Percentiles rank a stretch among this genome's conserved stretches.
Evolutionary conservation across 2,888 invertebrate genomes (phyloP).

Genomic region (Drosophila yooni): DNA sequence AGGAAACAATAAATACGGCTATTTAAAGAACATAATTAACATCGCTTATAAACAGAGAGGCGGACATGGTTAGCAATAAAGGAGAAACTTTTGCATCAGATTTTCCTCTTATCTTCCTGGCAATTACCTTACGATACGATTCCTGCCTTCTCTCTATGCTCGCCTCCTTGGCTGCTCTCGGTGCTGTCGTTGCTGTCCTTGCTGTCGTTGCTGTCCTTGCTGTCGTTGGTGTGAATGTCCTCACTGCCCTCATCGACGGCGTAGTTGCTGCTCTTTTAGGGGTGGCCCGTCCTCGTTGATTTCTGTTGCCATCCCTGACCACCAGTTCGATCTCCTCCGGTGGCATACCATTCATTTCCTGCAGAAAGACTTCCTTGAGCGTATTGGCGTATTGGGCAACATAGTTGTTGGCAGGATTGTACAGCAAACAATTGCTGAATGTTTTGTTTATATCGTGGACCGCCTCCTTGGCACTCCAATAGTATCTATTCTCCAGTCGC

Average conservation of each 20-base stretch:
- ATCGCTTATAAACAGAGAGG: neutral
- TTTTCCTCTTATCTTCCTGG: conserved; percentile 89
- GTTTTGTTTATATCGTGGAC: conserved; percentile 98
- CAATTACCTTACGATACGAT: conserved; percentile 95
- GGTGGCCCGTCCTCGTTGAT: conserved; percentile 84
- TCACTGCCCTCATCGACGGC: neutral
- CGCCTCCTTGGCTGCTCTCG: conserved; percentile 88
- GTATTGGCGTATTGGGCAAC: conserved; percentile 98
- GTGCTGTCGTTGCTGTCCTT: conserved; percentile 34
- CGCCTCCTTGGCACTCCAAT: conserved; percentile 97
- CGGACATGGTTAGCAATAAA: neutral
- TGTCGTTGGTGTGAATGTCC: conserved; percentile 41
- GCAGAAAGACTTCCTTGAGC: conserved; percentile 95
- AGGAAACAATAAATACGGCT: neutral
- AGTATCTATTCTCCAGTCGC: conserved; percentile 97
- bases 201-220: no score
- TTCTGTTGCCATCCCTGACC: conserved; percentile 88
- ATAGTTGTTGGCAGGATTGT: conserved; percentile 99
- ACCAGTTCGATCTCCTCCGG: conserved; percentile 95
- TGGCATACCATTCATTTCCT: conserved; percentile 97
- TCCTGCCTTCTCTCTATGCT: conserved; percentile 96
- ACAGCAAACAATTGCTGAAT: conserved; percentile 99
- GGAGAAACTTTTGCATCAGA: conserved; percentile 50
- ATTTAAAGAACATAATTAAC: neutral
- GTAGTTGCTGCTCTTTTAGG: conserved; percentile 76